Conservation (phyloP, 2,888 invertebrate species). For the Rhyacophila evoluta region DNA sequence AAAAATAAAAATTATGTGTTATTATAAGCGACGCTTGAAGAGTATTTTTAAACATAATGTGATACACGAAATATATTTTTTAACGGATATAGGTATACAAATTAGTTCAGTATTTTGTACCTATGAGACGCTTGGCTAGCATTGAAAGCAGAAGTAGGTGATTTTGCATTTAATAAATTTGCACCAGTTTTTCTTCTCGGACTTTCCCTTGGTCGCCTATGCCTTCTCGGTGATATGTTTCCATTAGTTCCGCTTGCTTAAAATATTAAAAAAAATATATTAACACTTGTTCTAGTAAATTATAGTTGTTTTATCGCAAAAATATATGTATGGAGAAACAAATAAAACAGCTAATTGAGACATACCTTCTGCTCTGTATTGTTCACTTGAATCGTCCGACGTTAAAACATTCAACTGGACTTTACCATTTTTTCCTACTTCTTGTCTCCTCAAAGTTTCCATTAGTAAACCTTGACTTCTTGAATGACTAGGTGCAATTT, state of each 20-base stretch:
- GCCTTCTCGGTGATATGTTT: constrained; percentile 71
- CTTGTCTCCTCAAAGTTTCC: constrained; percentile 64
- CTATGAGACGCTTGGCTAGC: constrained; percentile 61
- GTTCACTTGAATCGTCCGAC: constrained; percentile 74
- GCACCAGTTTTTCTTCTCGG: constrained; percentile 75
- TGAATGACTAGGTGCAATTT: constrained; percentile 55
- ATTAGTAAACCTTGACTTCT: constrained; percentile 64
- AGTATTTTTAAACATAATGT: too few species aligned
- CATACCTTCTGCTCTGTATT: constrained; percentile 66
- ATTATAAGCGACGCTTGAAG: too few species aligned
- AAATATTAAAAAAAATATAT: constrained; percentile 60
- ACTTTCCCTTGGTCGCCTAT: constrained; percentile 74
- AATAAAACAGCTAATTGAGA: constrained; percentile 33
- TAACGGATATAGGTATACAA: not conserved
- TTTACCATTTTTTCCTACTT: constrained; percentile 68
- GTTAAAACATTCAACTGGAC: constrained; percentile 71
- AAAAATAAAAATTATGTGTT: constrained; percentile 30
- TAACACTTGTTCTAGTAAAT: too few species aligned
- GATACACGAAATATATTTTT: constrained; percentile 56
- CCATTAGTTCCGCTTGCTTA: constrained; percentile 61
- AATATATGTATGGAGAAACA: not conserved
- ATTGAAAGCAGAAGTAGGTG: constrained; percentile 67
- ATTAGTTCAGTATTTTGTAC: constrained; percentile 56
- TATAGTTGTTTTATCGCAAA: too few species aligned
- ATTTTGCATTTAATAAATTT: constrained; percentile 67